Percentiles rank a stretch among this genome's conserved stretches.
phyloP scores from a whole-genome alignment of 2,888 invertebrate genomes.

The Linhomoeus sp. region DNA sequence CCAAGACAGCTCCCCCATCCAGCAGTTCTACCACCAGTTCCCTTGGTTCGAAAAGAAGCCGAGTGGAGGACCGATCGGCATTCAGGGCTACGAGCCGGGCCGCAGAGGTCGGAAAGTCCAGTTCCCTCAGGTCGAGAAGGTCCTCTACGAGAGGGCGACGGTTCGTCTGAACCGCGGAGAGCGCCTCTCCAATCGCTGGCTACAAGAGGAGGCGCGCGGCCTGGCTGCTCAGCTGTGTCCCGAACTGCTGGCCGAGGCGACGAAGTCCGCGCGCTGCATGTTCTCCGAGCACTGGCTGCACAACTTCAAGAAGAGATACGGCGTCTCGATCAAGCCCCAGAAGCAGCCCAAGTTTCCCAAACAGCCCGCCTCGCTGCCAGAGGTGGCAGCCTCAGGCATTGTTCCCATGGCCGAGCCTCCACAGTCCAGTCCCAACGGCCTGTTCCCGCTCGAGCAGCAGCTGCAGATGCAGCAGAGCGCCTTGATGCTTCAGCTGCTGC shows the following conservation, averaged over 20 bases:
- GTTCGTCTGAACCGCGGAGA: constrained; percentile 2
- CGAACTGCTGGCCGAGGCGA: constrained; percentile 6
- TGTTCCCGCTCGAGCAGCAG: no score
- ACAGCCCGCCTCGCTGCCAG: no score
- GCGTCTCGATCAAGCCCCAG: constrained; percentile 4
- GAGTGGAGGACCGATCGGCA: not conserved
- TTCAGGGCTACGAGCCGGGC: constrained; percentile 3
- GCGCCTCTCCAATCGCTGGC: constrained; percentile 7
- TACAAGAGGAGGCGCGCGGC: constrained; percentile 7
- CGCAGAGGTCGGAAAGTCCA: constrained; percentile 8
- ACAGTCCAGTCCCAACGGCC: no score
- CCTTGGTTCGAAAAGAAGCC: constrained; percentile 7
- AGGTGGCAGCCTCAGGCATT: no score
- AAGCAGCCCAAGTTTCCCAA: not conserved
- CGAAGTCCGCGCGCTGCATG: constrained; percentile 6
- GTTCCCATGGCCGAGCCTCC: no score
- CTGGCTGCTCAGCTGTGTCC: constrained; percentile 7
- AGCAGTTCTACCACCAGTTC: constrained; percentile 10
- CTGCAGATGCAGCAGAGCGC: no score
- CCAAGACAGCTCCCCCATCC: constrained; percentile 7
- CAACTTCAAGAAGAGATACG: constrained; percentile 9
- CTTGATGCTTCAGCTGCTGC: no score
- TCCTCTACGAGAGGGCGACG: constrained; percentile 4
- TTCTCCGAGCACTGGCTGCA: constrained; percentile 9
- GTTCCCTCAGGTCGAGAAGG: constrained; percentile 8